Conservation (phyloP, 1,140 invertebrate species). For the Heliconius hewitsoni region DNA sequence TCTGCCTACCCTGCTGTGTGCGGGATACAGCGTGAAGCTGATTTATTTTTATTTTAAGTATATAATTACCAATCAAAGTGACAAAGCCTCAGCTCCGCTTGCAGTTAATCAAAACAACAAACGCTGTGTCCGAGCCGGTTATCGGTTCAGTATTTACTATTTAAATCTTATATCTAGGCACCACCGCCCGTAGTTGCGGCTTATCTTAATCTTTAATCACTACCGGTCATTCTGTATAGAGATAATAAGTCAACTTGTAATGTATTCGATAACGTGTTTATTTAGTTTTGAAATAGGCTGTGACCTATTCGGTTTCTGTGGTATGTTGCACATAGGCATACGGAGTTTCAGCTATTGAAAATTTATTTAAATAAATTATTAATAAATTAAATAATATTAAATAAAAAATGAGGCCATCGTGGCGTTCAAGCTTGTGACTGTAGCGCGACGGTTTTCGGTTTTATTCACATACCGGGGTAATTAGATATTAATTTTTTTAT, state of each 20-base stretch:
- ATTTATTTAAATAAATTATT: too few species aligned
- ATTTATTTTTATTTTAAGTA: not conserved
- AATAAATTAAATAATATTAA: too few species aligned
- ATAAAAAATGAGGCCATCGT: too few species aligned
- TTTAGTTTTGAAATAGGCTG: not conserved
- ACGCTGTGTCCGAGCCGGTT: not conserved
- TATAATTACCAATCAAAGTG: not conserved
- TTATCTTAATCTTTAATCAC: conserved; percentile 43
- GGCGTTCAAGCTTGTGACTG: too few species aligned
- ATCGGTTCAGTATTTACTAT: not conserved
- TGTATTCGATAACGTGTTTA: not conserved
- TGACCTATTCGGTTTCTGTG: not conserved
- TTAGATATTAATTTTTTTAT: too few species aligned
- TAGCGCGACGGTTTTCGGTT: too few species aligned
- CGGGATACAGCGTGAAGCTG: too few species aligned
- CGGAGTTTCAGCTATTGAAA: not conserved
- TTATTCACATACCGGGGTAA: too few species aligned
- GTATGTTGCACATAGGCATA: not conserved
- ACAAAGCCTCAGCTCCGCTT: not conserved
- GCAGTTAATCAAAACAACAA: conserved; percentile 3
- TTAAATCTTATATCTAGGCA: conserved; percentile 8
- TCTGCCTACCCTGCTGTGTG: too few species aligned
- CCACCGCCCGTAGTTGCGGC: not conserved
- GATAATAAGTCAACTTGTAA: conserved; percentile 12
- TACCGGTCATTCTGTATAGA: conserved; percentile 47